Evolutionary conservation across 2,888 invertebrate species (phyloP).

Genomic region (Morpho achilles): DNA sequence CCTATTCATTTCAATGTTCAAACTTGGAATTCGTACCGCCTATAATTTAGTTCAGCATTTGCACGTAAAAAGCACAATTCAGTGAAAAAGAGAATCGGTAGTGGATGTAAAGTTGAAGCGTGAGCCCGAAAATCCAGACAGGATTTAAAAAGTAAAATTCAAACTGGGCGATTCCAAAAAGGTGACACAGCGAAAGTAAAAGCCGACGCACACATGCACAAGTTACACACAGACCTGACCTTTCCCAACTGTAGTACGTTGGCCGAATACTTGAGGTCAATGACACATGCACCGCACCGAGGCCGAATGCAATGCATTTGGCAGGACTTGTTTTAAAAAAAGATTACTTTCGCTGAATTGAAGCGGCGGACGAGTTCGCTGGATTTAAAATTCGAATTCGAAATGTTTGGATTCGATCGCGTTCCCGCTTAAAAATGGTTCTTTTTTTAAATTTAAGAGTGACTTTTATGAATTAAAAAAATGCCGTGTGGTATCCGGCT

Average conservation of each 20-base stretch:
- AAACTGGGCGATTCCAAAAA: conserved; percentile 29
- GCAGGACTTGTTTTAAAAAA: conserved; percentile 58
- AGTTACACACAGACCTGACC: conserved; percentile 61
- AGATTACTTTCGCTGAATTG: conserved; percentile 60
- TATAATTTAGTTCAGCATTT: no score
- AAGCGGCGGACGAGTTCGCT: conserved; percentile 35
- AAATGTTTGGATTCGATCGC: conserved; percentile 1
- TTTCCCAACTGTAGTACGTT: conserved; percentile 66
- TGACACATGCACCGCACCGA: conserved; percentile 53
- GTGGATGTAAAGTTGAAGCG: conserved; percentile 5
- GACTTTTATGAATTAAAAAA: no score
- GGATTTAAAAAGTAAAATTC: conserved; percentile 29
- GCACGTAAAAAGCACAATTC: no score
- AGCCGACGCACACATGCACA: conserved; percentile 45
- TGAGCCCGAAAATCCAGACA: conserved; percentile 12
- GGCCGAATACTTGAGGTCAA: conserved; percentile 67
- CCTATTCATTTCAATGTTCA: no score
- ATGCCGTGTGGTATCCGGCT: no score
- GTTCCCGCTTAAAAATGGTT: no score
- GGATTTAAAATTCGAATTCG: conserved; percentile 28
- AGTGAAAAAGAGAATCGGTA: conserved; percentile 1
- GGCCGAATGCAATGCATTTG: conserved; percentile 65
- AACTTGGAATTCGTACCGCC: no score
- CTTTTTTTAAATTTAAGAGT: no score
- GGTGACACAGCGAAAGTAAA: conserved; percentile 59